phyloP scores from a whole-genome alignment of 37 sponge, comb jelly and placozoan species.

The Axinella damicornis region DNA sequence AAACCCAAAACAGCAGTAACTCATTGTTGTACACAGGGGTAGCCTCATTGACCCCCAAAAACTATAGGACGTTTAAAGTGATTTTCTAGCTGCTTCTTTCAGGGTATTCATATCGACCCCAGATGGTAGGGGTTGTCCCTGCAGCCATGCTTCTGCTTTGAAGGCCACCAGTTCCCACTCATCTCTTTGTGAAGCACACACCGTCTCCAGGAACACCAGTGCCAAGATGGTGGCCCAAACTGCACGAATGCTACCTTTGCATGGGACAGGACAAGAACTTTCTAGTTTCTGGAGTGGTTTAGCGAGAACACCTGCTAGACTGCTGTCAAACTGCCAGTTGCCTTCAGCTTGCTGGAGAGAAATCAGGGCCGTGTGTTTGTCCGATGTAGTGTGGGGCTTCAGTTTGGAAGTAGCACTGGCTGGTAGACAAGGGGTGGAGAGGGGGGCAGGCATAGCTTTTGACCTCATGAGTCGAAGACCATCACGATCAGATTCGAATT shows the following conservation, averaged over 20 bases:
- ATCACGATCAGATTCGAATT: too few species aligned
- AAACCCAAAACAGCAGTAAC: too few species aligned
- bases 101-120: neutral
- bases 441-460: too few species aligned
- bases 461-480: too few species aligned
- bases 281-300: slow-evolving; percentile 28
- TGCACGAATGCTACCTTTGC: slow-evolving; percentile 15
- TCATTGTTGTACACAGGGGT: too few species aligned
- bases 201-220: slow-evolving; percentile 19
- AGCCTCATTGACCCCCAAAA: too few species aligned
- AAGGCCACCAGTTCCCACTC: slow-evolving; percentile 65
- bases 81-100: neutral
- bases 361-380: slow-evolving; percentile 15
- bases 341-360: slow-evolving; percentile 51
- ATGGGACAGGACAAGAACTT: slow-evolving; percentile 29
- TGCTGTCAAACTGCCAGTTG: slow-evolving; percentile 26
- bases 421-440: too few species aligned
- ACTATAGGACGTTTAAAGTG: too few species aligned
- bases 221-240: slow-evolving; percentile 61
- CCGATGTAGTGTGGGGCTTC: neutral
- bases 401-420: neutral
- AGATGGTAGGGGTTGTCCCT: slow-evolving; percentile 21
- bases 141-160: slow-evolving; percentile 58
- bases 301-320: slow-evolving; percentile 10
- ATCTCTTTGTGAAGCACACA: slow-evolving; percentile 20